Evolutionary conservation across 2,797 vertebrate genomes (phyloP), one percentile per base, ranked within the genome.

Genomic region (Sebastes reedi): DNA sequence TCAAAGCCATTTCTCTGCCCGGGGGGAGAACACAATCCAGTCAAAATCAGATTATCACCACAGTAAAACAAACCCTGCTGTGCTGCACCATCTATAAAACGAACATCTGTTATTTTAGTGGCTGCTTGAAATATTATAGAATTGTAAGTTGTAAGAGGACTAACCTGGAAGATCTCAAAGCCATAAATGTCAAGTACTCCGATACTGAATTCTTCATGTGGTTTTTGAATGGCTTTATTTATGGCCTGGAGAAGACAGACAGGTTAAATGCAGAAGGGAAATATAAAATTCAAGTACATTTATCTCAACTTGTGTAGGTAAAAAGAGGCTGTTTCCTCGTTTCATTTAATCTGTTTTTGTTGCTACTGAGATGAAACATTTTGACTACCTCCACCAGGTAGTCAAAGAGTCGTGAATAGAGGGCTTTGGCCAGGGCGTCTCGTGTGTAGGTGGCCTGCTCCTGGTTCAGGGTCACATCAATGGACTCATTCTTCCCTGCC

Each of bases 151-250:
- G 24, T 25, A 36, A 64, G 54, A 77, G 27, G 24, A 76, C 87
- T 4, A 52, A 99, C 98, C 97, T 99, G 96, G 86, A 99, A 99
- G 92, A 99, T 99, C 95, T 99, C 98, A 6, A 99, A 99, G 72
- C 98, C 98, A 0, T 99, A 99, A 92, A 99, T 99, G 91, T 99
- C 98, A 32, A 99, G 94, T 30, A 99, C 98, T 0, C 98, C 98
- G 0, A 98, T 90, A 64, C 97, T 99, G 93, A 97, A 98, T 74
- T 99, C 98, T 80, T 99, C 96, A 0, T 96, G 1, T 0, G 97
- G 97, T 84, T 99, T 99, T 93, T 95, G 97, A 84, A 99, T 99
- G 5, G 98, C 98, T 66, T 95, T 96, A 88, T 99, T 99, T 88
- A 99, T 96, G 55, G 98, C 94, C 98, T 99, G 81, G 9, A 79